Evolutionary conservation across 2,888 invertebrate species (phyloP).

Genomic region (Magallana nippona): DNA sequence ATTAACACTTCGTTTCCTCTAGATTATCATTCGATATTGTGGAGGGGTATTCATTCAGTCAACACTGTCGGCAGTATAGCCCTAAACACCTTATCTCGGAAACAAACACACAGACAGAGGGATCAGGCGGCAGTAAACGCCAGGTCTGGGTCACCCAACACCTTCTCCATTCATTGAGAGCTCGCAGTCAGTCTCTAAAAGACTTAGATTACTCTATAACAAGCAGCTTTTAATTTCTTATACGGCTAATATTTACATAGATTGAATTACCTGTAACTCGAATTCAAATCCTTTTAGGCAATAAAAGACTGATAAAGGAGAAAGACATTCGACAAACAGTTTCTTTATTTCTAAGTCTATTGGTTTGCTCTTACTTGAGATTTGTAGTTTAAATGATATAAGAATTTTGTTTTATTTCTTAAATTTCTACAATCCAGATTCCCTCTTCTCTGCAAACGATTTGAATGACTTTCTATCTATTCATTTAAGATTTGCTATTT

Average conservation of each 20-base stretch:
- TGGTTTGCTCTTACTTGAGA: too few relatives aligned
- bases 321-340: too few relatives aligned
- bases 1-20: background rate
- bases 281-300: background rate
- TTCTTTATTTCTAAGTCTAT: too few relatives aligned
- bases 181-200: background rate
- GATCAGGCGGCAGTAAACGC: background rate
- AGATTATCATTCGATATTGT: slow-evolving; percentile 22
- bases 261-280: background rate
- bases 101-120: slow-evolving; percentile 11
- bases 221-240: background rate
- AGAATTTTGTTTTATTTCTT: too few relatives aligned
- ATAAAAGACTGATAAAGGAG: too few relatives aligned
- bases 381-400: too few relatives aligned
- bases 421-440: too few relatives aligned
- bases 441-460: too few relatives aligned
- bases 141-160: background rate
- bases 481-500: too few relatives aligned
- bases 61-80: background rate
- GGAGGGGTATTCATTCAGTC: slow-evolving; percentile 19
- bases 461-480: too few relatives aligned
- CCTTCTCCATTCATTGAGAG: background rate
- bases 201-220: background rate
- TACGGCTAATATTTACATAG: background rate
- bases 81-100: background rate